These are phyloP conservation scores for Pica pica DNA, from an alignment of 2,113 vertebrate genomes.

Conservation along the genomic window DNA sequence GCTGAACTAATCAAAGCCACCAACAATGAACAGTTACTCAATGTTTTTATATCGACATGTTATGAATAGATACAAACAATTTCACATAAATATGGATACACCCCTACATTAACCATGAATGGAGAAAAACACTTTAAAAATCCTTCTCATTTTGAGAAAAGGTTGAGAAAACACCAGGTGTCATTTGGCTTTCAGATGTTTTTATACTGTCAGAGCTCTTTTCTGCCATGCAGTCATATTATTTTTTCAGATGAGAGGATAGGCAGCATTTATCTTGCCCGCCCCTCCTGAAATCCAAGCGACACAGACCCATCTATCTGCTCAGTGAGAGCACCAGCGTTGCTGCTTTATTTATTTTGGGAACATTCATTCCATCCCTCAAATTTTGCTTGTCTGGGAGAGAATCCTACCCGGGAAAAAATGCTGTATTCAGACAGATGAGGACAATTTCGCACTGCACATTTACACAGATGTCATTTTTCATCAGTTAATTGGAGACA, in stretches of 20 bases:
- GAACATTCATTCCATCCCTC: neutral
- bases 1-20: neutral
- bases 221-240: neutral
- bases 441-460: neutral
- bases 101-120: neutral
- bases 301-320: neutral
- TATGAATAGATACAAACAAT: neutral
- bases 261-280: neutral
- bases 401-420: neutral
- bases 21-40: accelerated
- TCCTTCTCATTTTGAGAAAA: neutral
- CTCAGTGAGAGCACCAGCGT: neutral
- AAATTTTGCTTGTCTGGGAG: neutral
- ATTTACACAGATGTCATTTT: conserved; percentile 10
- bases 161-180: neutral
- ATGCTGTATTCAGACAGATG: neutral
- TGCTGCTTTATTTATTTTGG: neutral
- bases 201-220: neutral
- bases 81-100: neutral
- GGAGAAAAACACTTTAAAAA: neutral
- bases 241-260: neutral
- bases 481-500: conserved; percentile 63
- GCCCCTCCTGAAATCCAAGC: neutral
- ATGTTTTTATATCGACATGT: neutral
- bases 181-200: neutral